Evolutionary conservation across 2,888 invertebrate genomes (phyloP).

Genomic region (Atethmia centrago): DNA sequence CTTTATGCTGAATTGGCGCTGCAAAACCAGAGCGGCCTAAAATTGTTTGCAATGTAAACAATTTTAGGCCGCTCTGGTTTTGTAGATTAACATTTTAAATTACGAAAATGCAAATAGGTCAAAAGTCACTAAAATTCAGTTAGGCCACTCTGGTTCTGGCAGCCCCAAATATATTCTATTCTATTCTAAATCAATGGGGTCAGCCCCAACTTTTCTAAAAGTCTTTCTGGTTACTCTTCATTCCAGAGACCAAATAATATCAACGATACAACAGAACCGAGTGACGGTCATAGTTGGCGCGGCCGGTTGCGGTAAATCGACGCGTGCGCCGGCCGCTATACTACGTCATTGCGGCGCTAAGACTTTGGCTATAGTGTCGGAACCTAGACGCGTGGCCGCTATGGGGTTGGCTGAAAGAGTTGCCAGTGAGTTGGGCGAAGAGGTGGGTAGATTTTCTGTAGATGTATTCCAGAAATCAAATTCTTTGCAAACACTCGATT

Average conservation of each 20-base stretch:
- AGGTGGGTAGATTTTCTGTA: constrained; percentile 73
- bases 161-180: too few species aligned
- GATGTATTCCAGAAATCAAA: too few species aligned
- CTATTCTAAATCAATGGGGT: too few species aligned
- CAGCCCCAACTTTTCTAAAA: not conserved
- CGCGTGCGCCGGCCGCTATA: constrained; percentile 92
- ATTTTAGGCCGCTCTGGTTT: too few species aligned
- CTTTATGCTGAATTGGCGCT: too few species aligned
- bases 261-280: constrained; percentile 86
- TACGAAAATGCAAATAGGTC: too few species aligned
- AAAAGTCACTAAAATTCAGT: too few species aligned
- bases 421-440: constrained; percentile 91
- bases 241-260: constrained; percentile 85
- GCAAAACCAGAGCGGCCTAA: too few species aligned
- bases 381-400: constrained; percentile 93
- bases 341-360: constrained; percentile 80
- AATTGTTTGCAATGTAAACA: too few species aligned
- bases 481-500: too few species aligned
- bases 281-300: constrained; percentile 92
- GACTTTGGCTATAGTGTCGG: constrained; percentile 91
- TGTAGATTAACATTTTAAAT: too few species aligned
- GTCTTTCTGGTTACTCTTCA: not conserved
- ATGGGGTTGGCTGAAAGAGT: constrained; percentile 92
- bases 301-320: constrained; percentile 94
- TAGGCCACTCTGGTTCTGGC: too few species aligned